Evolutionary conservation across 2,797 vertebrate species (phyloP).

Genomic region (Sternarchorhynchus goeldii): DNA sequence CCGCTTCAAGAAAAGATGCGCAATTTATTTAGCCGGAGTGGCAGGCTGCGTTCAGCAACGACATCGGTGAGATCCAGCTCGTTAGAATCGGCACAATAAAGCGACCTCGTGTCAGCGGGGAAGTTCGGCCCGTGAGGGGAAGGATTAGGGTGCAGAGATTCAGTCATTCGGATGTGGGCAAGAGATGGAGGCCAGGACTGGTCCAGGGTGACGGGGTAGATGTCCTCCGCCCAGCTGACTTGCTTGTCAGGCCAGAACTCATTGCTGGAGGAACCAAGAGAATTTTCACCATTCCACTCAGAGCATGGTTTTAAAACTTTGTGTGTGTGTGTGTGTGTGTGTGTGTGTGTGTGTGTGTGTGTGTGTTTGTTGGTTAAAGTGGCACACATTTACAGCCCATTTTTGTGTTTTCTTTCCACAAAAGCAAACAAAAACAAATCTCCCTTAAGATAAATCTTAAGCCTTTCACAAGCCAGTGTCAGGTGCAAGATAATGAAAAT

Average conservation of each 20-base stretch:
- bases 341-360: too few relatives aligned
- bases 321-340: too few relatives aligned
- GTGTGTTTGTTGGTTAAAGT: too few relatives aligned
- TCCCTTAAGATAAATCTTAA: too few relatives aligned
- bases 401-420: too few relatives aligned
- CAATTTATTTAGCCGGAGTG: conserved; percentile 74
- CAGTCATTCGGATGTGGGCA: too few relatives aligned
- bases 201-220: not conserved
- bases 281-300: not conserved
- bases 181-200: too few relatives aligned
- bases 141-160: conserved; percentile 31
- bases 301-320: conserved; percentile 16
- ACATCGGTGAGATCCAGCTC: conserved; percentile 77
- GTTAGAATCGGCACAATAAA: conserved; percentile 68
- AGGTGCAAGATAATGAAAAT: too few relatives aligned
- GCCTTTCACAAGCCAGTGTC: too few relatives aligned
- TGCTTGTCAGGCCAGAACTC: conserved; percentile 37
- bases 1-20: conserved; percentile 66
- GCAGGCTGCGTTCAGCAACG: conserved; percentile 65
- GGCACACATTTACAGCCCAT: too few relatives aligned
- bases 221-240: conserved; percentile 16
- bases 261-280: conserved; percentile 23
- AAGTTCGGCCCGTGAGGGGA: conserved; percentile 46
- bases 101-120: conserved; percentile 71
- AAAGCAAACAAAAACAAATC: too few relatives aligned